A percentile compares a stretch with the other conserved stretches of the same genome.
phyloP scores from a whole-genome alignment of 1,140 invertebrate species.

The Leucophenga varia region DNA sequence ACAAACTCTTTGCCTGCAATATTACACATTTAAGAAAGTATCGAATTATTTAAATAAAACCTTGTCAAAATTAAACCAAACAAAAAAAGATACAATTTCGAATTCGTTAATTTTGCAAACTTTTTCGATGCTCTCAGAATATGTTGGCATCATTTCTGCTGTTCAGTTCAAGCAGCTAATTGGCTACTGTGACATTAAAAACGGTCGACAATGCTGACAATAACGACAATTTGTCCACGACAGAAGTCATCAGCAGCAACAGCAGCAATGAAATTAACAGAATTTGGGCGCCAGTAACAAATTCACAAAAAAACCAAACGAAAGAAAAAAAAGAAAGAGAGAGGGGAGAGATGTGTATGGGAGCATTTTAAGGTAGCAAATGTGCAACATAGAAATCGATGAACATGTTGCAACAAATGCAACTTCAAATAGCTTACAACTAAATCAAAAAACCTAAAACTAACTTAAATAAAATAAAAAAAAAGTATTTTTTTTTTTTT shows the following conservation, averaged over 20 bases:
- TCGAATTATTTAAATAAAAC: constrained; percentile 8
- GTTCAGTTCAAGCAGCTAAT: constrained; percentile 41
- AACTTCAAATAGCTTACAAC: constrained; percentile 23
- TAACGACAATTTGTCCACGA: constrained; percentile 53
- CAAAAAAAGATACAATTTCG: no score
- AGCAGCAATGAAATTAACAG: constrained; percentile 38
- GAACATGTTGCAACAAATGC: constrained; percentile 2
- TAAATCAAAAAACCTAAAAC: constrained; percentile 34
- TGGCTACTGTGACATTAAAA: constrained; percentile 53
- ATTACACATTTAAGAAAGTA: no score
- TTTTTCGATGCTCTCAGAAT: constrained; percentile 6
- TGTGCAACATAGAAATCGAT: constrained; percentile 8
- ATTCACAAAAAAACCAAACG: no score
- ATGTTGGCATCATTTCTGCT: constrained; percentile 15
- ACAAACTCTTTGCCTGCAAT: no score
- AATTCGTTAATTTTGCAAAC: no score
- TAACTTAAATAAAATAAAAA: not conserved
- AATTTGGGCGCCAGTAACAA: constrained; percentile 12
- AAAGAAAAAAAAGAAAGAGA: no score
- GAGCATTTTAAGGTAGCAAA: no score
- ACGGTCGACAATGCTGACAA: no score
- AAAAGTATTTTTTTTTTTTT: no score
- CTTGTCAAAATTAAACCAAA: no score
- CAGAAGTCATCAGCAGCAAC: constrained; percentile 18
- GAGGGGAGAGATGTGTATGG: no score